Base-by-base conservation (phyloP, 1,140 invertebrate genomes). In the Neotoxoptera formosana region DNA sequence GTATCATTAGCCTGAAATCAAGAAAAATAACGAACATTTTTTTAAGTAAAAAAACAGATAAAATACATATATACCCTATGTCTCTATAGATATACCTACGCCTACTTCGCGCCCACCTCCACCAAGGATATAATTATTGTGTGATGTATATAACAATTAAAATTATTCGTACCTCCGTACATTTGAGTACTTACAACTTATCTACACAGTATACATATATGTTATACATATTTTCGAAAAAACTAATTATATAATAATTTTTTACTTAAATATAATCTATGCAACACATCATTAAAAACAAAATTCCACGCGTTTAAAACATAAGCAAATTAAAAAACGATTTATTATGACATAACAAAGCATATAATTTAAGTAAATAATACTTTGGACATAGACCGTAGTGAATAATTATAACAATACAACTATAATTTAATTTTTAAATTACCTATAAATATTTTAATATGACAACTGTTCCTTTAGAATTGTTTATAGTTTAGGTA, bases 1-100 rank as follows among this genome's bases (percentile, higher is more conserved):
- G 97, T 96, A 21, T 95, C 96, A 81, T 96, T 95, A 45, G 95
- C 94, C 41, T 94, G 48, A 30, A 93, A 93, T 47, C 94, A 94
- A 95, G 95, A 56, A 45, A 51, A 93, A 41, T 41, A 41, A 41
- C 41, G 4, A 93, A 53, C 0, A 0, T 53, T 53, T 53, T 20
- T 53, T 53, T 21, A 51, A 2, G 25, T 23, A 41, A 41, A 41
- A 8, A 21, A 83, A 20, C 7, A 41, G 3, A 83, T 41, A 83
- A 84, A 84, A 76, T 14, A 14, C 6, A n/a, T 41, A n/a, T 41
- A 14, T 76, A 76, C 4, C 0, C 11, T 60, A 60, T 25, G 56
- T 30, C 11, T 4, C 30, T 76, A 76, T 34, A 76, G 0, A n/a
- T n/a, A n/a, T n/a, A n/a, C n/a, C n/a, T n/a, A n/a, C n/a, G n/a